Evolutionary conservation across 2,888 invertebrate species (phyloP).

Genomic region (Synanthedon myopaeformis): DNA sequence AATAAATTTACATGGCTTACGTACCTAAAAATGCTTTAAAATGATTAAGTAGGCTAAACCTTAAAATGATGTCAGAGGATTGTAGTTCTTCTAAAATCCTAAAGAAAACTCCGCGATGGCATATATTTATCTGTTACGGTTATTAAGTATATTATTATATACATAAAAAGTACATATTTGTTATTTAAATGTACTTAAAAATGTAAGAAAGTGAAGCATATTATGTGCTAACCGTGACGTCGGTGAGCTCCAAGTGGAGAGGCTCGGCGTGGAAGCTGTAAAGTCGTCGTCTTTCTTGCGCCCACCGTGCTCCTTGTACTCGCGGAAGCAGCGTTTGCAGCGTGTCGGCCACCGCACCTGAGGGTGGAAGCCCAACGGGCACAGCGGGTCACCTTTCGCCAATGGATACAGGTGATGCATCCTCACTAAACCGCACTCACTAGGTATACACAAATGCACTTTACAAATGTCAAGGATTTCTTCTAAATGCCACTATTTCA

Average conservation of each 20-base stretch:
- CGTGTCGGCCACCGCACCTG: conserved; percentile 94
- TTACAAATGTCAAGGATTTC: conserved; percentile 48
- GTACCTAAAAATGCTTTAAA: too few relatives aligned
- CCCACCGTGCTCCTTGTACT: conserved; percentile 90
- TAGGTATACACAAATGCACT: conserved; percentile 55
- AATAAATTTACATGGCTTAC: too few relatives aligned
- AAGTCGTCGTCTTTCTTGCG: conserved; percentile 76
- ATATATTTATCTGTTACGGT: too few relatives aligned
- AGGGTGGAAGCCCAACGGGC: conserved; percentile 93
- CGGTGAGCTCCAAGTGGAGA: conserved; percentile 75
- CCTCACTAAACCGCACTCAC: conserved; percentile 24
- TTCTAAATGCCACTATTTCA: conserved; percentile 47
- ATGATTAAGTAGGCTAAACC: too few relatives aligned
- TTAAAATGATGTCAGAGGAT: too few relatives aligned
- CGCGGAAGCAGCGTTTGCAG: conserved; percentile 93
- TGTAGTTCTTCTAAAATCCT: too few relatives aligned
- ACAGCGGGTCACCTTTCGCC: conserved; percentile 88
- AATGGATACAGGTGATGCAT: conserved; percentile 83
- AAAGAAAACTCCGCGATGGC: too few relatives aligned
- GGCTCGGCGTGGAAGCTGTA: conserved; percentile 83
- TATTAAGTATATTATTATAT: too few relatives aligned
- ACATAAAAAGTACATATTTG: too few relatives aligned
- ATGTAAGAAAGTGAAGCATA: too few relatives aligned
- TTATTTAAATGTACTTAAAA: too few relatives aligned
- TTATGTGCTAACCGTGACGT: conserved; percentile 54